These are phyloP conservation scores for Discoglossus pictus DNA, from an alignment of 2,797 vertebrate genomes.

Conservation along the genomic window DNA sequence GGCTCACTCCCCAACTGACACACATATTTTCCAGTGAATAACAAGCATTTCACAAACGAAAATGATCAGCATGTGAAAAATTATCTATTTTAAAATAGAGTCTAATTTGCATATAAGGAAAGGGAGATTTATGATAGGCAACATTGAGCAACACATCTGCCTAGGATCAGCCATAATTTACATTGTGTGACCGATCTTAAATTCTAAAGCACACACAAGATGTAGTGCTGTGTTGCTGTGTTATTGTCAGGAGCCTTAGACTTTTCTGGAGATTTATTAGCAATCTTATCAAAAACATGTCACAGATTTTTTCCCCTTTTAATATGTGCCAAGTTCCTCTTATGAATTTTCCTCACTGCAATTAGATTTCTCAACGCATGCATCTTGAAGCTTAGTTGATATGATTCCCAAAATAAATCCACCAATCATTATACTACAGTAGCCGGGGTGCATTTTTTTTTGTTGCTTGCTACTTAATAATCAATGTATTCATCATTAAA, in stretches of 20 bases:
- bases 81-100: slow-evolving; percentile 87
- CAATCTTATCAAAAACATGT: slow-evolving; percentile 92
- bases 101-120: slow-evolving; percentile 90
- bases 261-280: slow-evolving; percentile 83
- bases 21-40: slow-evolving; percentile 55
- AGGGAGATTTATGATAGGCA: slow-evolving; percentile 79
- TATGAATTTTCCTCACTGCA: slow-evolving; percentile 82
- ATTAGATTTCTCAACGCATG: slow-evolving; percentile 84
- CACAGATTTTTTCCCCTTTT: slow-evolving; percentile 86
- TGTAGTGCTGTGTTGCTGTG: slow-evolving; percentile 78
- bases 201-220: slow-evolving; percentile 82
- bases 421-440: slow-evolving; percentile 76
- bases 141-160: slow-evolving; percentile 72
- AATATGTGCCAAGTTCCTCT: slow-evolving; percentile 84
- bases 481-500: slow-evolving; percentile 92
- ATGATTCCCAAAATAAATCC: slow-evolving; percentile 84
- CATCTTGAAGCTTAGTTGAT: slow-evolving; percentile 80
- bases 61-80: slow-evolving; percentile 79
- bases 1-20: slow-evolving; percentile 25
- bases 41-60: slow-evolving; percentile 70
- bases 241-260: slow-evolving; percentile 86
- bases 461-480: slow-evolving; percentile 81
- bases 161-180: slow-evolving; percentile 82
- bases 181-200: slow-evolving; percentile 87
- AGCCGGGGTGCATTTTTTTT: slow-evolving; percentile 76